Conservation (phyloP, 2,888 invertebrate genomes). For the Sphecodes monilicornis region DNA sequence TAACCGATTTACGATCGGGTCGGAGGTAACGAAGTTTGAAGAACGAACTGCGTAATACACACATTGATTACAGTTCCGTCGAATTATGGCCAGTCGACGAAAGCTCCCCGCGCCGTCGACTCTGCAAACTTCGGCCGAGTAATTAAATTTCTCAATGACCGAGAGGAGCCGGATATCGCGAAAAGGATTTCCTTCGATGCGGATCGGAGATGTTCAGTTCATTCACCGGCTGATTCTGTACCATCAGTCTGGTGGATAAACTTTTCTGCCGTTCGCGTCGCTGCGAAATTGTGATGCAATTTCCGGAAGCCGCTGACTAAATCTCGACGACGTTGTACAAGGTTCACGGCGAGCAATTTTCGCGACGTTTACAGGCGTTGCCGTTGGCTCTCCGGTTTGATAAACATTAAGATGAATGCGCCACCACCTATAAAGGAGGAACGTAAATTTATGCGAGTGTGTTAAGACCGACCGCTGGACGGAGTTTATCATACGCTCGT, state of each 20-base stretch:
- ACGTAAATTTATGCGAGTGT: constrained; percentile 5
- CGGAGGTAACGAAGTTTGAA: background rate
- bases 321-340: constrained; percentile 40
- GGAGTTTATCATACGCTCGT: constrained; percentile 9
- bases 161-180: constrained; percentile 25
- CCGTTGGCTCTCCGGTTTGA: constrained; percentile 19
- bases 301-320: constrained; percentile 52
- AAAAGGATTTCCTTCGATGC: constrained; percentile 28
- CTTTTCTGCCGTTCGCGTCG: constrained; percentile 33
- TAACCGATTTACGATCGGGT: background rate
- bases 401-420: constrained; percentile 43
- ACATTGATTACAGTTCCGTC: background rate
- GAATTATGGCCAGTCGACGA: constrained; percentile 26
- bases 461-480: constrained; percentile 2
- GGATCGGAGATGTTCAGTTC: constrained; percentile 30
- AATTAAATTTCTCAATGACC: constrained; percentile 50
- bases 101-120: background rate
- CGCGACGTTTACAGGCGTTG: constrained; percentile 27
- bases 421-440: background rate
- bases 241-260: constrained; percentile 32
- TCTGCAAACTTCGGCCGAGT: constrained; percentile 18
- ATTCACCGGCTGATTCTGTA: constrained; percentile 10
- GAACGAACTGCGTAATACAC: background rate
- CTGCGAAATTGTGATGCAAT: constrained; percentile 52
- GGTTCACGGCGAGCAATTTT: constrained; percentile 50